Conservation (phyloP, 1,140 invertebrate species). For the Acromyrmex heyeri region DNA sequence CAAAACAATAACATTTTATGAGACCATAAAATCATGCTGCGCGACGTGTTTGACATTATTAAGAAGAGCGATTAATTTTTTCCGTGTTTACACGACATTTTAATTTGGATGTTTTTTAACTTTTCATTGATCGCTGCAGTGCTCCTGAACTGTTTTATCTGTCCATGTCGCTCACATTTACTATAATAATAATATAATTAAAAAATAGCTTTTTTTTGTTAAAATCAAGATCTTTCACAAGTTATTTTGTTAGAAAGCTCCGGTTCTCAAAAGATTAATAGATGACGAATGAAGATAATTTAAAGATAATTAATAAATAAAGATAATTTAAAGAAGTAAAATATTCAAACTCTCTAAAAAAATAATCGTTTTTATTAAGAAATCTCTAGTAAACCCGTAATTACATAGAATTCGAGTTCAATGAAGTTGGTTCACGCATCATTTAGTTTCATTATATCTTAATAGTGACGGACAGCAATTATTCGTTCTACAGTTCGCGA, state of each 20-base stretch:
- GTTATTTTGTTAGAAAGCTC: too few relatives aligned
- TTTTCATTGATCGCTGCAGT: neutral
- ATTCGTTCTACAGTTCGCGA: neutral
- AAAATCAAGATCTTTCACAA: too few relatives aligned
- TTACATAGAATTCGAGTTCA: conserved; percentile 3
- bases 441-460: conserved; percentile 37
- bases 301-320: neutral
- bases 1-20: conserved; percentile 34
- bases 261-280: too few relatives aligned
- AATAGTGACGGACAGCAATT: conserved; percentile 16
- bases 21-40: neutral
- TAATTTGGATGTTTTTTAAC: neutral
- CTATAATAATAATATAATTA: too few relatives aligned
- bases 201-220: too few relatives aligned
- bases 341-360: neutral
- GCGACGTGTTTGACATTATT: conserved; percentile 1
- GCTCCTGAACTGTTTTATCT: neutral
- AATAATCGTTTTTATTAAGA: neutral
- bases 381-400: neutral
- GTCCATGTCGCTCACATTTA: neutral
- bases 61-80: neutral
- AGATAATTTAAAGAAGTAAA: neutral
- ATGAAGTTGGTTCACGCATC: neutral
- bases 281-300: conserved; percentile 28
- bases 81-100: neutral